Evolutionary conservation across 92 coral and sea anemone genomes (phyloP).

Genomic region (Epizoanthus rinbou): DNA sequence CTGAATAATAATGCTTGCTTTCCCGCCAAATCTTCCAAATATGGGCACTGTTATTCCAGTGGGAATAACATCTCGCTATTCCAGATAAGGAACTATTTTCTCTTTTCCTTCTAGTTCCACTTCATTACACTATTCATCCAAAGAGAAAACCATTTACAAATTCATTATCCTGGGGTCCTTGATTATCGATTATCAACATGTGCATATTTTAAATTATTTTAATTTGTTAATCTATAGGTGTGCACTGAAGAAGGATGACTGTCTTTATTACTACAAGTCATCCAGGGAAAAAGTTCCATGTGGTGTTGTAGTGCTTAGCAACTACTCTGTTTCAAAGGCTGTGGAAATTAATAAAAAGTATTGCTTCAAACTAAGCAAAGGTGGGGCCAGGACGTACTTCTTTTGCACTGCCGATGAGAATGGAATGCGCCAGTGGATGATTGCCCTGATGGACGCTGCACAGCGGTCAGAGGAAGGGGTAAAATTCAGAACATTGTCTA

Average conservation of each 20-base stretch:
- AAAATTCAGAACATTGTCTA: not conserved
- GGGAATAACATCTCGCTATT: too few species aligned
- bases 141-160: too few species aligned
- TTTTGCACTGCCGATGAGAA: slow-evolving; percentile 69
- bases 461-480: slow-evolving; percentile 49
- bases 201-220: not conserved
- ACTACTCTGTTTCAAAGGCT: slow-evolving; percentile 87
- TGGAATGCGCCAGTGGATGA: slow-evolving; percentile 87
- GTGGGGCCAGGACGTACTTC: slow-evolving; percentile 88
- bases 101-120: too few species aligned
- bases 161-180: too few species aligned
- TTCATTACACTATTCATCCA: too few species aligned
- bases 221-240: slow-evolving; percentile 58
- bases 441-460: slow-evolving; percentile 85
- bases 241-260: slow-evolving; percentile 76
- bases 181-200: not conserved
- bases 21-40: too few species aligned
- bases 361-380: slow-evolving; percentile 91
- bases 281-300: slow-evolving; percentile 76
- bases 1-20: too few species aligned
- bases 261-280: slow-evolving; percentile 86
- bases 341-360: slow-evolving; percentile 72
- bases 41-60: too few species aligned
- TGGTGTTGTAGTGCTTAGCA: slow-evolving; percentile 83
- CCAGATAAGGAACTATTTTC: too few species aligned